Conservation (phyloP, 2,888 invertebrate species). For the Drosophila siamana region DNA sequence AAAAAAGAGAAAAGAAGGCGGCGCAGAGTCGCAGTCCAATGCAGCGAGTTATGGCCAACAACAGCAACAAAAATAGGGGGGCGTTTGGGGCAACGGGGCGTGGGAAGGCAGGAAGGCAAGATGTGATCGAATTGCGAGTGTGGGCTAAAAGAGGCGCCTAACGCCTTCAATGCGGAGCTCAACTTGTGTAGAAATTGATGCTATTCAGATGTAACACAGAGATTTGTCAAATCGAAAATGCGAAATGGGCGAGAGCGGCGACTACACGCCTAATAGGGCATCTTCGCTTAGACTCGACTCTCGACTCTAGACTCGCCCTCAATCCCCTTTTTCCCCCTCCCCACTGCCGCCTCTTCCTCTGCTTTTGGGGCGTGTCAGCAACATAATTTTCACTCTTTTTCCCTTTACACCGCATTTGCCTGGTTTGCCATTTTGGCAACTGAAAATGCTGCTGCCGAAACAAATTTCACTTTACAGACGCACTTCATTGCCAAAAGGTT, state of each 20-base stretch:
- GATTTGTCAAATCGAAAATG: constrained; percentile 38
- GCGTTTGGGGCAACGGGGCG: constrained; percentile 2
- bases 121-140: constrained; percentile 38
- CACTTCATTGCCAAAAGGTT: constrained; percentile 16
- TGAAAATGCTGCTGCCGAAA: not conserved
- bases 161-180: too few species aligned
- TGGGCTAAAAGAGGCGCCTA: constrained; percentile 40
- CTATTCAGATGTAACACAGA: constrained; percentile 42
- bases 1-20: constrained; percentile 46
- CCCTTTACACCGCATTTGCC: constrained; percentile 40
- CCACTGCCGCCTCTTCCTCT: too few species aligned
- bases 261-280: too few species aligned
- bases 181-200: too few species aligned
- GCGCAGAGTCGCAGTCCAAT: constrained; percentile 28
- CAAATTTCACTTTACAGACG: constrained; percentile 9
- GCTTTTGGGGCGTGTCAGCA: constrained; percentile 32
- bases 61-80: not conserved
- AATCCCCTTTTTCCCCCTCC: too few species aligned
- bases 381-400: constrained; percentile 58
- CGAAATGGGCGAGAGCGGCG: too few species aligned
- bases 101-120: constrained; percentile 11
- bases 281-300: not conserved
- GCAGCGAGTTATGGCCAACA: constrained; percentile 19
- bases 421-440: constrained; percentile 35
- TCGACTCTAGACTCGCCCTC: too few species aligned